These are phyloP conservation scores for Calyptomena viridis DNA, from an alignment of 2,113 vertebrate species.

Conservation along the genomic window DNA sequence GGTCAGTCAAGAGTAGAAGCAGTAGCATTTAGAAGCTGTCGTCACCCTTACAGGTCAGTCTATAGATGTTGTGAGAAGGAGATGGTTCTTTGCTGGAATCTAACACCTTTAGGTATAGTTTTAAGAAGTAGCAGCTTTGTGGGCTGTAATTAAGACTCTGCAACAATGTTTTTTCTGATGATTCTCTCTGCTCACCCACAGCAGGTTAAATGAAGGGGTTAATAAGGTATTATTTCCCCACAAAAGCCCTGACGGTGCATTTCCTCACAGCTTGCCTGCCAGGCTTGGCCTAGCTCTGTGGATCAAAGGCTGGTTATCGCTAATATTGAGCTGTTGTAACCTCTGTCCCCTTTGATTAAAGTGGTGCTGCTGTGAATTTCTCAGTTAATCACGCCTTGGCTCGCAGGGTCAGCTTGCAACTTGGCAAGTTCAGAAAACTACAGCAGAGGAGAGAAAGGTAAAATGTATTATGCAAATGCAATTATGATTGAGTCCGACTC, in stretches of 20 bases:
- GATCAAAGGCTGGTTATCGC: conserved; percentile 91
- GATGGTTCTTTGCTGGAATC: background rate
- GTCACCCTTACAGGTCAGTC: background rate
- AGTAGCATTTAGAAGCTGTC: background rate
- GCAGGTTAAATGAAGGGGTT: conserved; percentile 75
- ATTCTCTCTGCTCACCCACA: conserved; percentile 3
- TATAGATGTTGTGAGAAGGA: background rate
- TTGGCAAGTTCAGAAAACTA: conserved; percentile 71
- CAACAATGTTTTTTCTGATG: background rate
- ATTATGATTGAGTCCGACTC: conserved; percentile 30
- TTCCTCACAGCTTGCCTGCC: conserved; percentile 81
- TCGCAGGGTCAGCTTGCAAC: conserved; percentile 73
- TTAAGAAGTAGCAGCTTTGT: background rate
- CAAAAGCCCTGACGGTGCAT: conserved; percentile 87
- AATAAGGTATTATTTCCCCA: conserved; percentile 87
- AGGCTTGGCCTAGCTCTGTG: conserved; percentile 79
- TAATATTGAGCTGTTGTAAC: conserved; percentile 94
- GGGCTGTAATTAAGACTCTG: conserved; percentile 9
- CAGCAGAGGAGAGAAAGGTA: conserved; percentile 60
- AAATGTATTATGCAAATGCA: conserved; percentile 72
- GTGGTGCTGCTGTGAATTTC: conserved; percentile 78
- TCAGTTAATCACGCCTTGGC: conserved; percentile 83
- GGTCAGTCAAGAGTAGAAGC: background rate
- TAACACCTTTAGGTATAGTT: background rate
- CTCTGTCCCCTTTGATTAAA: conserved; percentile 92